phyloP scores from a whole-genome alignment of 2,113 vertebrate species.

The Psammodynastes pulverulentus region DNA sequence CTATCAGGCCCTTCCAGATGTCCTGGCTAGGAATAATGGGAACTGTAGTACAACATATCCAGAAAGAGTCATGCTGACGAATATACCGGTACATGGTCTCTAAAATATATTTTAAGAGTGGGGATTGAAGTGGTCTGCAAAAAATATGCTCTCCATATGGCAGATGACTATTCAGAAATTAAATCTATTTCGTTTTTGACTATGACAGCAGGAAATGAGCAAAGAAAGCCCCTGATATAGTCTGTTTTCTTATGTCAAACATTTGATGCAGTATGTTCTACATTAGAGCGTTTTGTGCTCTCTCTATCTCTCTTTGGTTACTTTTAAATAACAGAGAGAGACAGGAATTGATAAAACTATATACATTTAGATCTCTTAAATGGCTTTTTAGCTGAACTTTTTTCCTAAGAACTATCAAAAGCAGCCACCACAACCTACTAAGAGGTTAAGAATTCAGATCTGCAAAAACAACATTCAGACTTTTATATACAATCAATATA shows the following conservation, averaged over 20 bases:
- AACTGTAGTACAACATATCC: neutral
- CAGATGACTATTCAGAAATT: neutral
- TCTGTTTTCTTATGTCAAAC: slow-evolving; percentile 40
- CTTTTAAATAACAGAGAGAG: slow-evolving; percentile 16
- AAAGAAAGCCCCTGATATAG: slow-evolving; percentile 39
- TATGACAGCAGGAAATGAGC: slow-evolving; percentile 46
- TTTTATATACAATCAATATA: neutral
- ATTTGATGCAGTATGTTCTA: slow-evolving; percentile 51
- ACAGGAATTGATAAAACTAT: neutral
- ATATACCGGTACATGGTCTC: neutral
- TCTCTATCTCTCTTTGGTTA: neutral
- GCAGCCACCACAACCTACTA: neutral
- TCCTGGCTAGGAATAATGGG: neutral
- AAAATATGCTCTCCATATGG: slow-evolving; percentile 1
- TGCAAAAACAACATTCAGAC: neutral
- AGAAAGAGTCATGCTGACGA: neutral
- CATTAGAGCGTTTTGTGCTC: slow-evolving; percentile 24
- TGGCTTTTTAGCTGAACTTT: neutral
- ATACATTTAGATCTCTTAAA: slow-evolving; percentile 10
- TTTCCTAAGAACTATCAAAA: neutral
- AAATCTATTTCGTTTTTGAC: slow-evolving; percentile 26
- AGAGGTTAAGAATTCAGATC: slow-evolving; percentile 27
- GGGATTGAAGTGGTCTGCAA: neutral
- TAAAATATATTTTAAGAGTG: neutral
- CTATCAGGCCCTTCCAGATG: neutral